A percentile compares a stretch with the other conserved stretches of the same genome.
phyloP scores from a whole-genome alignment of 2,797 vertebrate genomes.

The Gymnopithys bicolor region DNA sequence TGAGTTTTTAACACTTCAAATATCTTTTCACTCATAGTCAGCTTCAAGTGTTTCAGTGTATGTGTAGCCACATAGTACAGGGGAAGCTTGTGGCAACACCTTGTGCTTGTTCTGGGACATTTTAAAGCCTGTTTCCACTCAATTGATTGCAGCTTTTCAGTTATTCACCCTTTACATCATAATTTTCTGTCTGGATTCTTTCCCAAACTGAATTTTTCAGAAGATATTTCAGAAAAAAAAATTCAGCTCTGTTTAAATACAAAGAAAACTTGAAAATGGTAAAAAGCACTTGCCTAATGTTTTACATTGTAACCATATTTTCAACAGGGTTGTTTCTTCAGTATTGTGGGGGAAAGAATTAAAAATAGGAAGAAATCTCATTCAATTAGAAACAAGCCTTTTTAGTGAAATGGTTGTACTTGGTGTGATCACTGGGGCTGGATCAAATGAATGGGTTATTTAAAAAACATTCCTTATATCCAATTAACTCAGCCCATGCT shows the following conservation, averaged over 20 bases:
- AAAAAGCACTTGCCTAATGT: neutral
- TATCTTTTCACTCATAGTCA: neutral
- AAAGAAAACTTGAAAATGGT: neutral
- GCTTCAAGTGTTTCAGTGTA: neutral
- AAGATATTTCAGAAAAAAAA: neutral
- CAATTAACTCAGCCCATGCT: constrained; percentile 21
- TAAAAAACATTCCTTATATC: neutral
- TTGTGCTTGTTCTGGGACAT: neutral
- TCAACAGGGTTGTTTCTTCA: neutral
- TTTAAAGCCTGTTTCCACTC: neutral
- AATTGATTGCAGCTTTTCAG: neutral
- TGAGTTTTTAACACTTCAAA: neutral
- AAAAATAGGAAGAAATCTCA: neutral
- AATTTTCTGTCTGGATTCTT: neutral
- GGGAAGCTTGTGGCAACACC: neutral
- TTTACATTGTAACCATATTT: neutral
- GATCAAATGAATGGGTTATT: constrained; percentile 39
- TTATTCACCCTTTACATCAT: neutral
- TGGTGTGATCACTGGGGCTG: neutral
- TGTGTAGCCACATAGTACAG: neutral
- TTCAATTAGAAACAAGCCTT: neutral
- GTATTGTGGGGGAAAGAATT: neutral
- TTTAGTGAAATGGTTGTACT: neutral
- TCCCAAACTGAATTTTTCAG: neutral
- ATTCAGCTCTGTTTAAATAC: neutral